Evolutionary conservation across 2,888 invertebrate genomes (phyloP).

Genomic region (Cephalotes varians): DNA sequence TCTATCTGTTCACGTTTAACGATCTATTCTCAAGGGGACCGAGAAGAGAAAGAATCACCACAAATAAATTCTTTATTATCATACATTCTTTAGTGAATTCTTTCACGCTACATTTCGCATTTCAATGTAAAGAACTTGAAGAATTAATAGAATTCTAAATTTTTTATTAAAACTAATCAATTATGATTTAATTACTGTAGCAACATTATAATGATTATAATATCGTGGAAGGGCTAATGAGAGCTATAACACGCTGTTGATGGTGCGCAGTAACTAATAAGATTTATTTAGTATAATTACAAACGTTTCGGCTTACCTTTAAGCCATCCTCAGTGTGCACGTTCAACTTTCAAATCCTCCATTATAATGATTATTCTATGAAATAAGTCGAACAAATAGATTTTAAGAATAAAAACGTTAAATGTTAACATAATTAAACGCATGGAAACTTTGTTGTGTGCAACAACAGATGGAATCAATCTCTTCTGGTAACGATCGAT

Average conservation of each 20-base stretch:
- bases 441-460: neutral
- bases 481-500: neutral
- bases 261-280: no score
- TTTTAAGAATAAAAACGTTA: neutral
- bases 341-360: no score
- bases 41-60: neutral
- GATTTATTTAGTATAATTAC: no score
- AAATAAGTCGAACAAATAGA: neutral
- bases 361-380: neutral
- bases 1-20: neutral
- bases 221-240: no score
- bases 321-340: no score
- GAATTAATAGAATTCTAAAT: neutral
- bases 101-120: neutral
- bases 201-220: neutral
- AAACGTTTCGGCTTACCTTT: no score
- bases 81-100: conserved; percentile 3
- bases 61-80: neutral
- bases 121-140: neutral
- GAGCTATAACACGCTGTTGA: no score
- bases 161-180: neutral
- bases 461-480: neutral
- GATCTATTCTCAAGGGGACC: neutral
- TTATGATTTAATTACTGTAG: neutral
- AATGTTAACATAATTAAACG: neutral